A percentile compares a stretch with the other conserved stretches of the same genome.
phyloP scores from a whole-genome alignment of 2,888 invertebrate species.

The Aphrophora alni region DNA sequence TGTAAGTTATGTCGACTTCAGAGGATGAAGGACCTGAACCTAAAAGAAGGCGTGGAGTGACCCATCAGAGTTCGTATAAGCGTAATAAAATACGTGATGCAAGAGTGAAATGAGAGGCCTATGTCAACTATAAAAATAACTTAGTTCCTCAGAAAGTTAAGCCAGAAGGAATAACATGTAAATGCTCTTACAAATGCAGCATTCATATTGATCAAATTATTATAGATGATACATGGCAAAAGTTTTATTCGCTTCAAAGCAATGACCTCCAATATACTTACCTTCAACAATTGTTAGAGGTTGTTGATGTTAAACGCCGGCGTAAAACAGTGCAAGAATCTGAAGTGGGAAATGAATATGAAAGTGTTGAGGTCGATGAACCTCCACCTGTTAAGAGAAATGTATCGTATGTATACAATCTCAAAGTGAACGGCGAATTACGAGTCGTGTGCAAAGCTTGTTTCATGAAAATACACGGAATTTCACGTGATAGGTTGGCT shows the following conservation, averaged over 20 bases:
- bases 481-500: slow-evolving; percentile 35
- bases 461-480: slow-evolving; percentile 34
- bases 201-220: neutral
- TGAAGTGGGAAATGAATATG: neutral
- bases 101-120: neutral
- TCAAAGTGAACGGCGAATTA: slow-evolving; percentile 28
- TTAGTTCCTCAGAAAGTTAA: neutral
- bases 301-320: slow-evolving; percentile 21
- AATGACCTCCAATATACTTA: slow-evolving; percentile 22
- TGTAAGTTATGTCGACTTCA: too few species aligned
- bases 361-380: too few species aligned
- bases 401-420: slow-evolving; percentile 25
- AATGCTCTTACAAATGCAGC: neutral
- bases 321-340: neutral
- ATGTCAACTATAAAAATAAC: neutral
- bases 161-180: neutral
- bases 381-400: too few species aligned
- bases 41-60: too few species aligned
- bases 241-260: slow-evolving; percentile 14
- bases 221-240: neutral
- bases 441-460: slow-evolving; percentile 18
- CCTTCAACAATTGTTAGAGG: slow-evolving; percentile 21
- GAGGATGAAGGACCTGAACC: too few species aligned
- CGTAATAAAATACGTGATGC: too few species aligned
- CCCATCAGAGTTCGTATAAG: too few species aligned